A percentile compares a stretch with the other conserved stretches of the same genome.
Evolutionary conservation across 2,888 invertebrate genomes (phyloP).

Genomic region (Drosophila picticornis): DNA sequence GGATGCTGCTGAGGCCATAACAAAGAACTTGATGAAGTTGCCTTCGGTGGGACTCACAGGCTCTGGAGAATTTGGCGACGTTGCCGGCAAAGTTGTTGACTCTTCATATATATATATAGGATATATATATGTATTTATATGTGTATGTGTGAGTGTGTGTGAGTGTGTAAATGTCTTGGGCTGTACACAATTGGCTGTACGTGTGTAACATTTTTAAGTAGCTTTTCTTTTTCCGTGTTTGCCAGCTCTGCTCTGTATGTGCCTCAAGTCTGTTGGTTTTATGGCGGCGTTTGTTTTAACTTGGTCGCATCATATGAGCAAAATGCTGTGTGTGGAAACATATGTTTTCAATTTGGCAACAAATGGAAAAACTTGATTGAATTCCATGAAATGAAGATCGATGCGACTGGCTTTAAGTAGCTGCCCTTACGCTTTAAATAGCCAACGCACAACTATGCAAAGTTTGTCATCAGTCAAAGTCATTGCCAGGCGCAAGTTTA

Average conservation of each 20-base stretch:
- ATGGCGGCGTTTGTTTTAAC: constrained; percentile 69
- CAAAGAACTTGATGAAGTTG: constrained; percentile 74
- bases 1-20: constrained; percentile 60
- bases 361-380: constrained; percentile 82
- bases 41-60: constrained; percentile 48
- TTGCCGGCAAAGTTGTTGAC: constrained; percentile 72
- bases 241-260: constrained; percentile 16
- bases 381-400: constrained; percentile 66
- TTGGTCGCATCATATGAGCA: constrained; percentile 37
- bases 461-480: constrained; percentile 64
- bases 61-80: constrained; percentile 67
- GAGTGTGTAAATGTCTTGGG: constrained; percentile 34
- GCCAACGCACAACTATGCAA: constrained; percentile 53
- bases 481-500: constrained; percentile 18
- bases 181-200: constrained; percentile 75
- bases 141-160: constrained; percentile 16
- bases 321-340: constrained; percentile 56
- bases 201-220: constrained; percentile 81
- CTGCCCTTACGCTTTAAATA: constrained; percentile 23
- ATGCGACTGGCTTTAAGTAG: constrained; percentile 28
- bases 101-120: constrained; percentile 17
- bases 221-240: constrained; percentile 63
- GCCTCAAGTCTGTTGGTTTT: constrained; percentile 65
- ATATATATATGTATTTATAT: background rate
- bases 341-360: constrained; percentile 77